Percentiles rank a stretch among this genome's conserved stretches.
Evolutionary conservation across 2,113 vertebrate species (phyloP).

Genomic region (Chaenogobius annularis): DNA sequence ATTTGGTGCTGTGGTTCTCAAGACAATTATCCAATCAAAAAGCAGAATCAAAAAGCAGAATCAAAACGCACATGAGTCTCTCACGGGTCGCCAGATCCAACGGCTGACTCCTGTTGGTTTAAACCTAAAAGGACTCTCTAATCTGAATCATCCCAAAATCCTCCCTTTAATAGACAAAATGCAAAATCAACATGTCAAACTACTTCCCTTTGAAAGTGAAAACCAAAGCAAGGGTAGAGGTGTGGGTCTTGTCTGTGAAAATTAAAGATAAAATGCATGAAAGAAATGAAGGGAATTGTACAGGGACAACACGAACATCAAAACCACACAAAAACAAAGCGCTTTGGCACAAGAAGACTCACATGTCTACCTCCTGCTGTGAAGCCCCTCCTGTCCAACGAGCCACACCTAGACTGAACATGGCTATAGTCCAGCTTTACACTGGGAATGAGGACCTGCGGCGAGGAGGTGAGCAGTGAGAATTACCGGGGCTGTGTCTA

Average conservation of each 20-base stretch:
- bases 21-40: too few relatives aligned
- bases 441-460: slow-evolving; percentile 74
- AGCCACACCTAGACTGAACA: slow-evolving; percentile 79
- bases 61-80: too few relatives aligned
- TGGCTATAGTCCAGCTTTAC: slow-evolving; percentile 79
- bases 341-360: slow-evolving; percentile 64
- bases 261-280: slow-evolving; percentile 16
- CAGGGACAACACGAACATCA: slow-evolving; percentile 30
- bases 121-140: too few relatives aligned
- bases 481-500: slow-evolving; percentile 16
- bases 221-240: slow-evolving; percentile 1
- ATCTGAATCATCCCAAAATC: too few relatives aligned
- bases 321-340: slow-evolving; percentile 46
- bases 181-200: not conserved
- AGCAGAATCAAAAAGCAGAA: too few relatives aligned
- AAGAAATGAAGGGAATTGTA: slow-evolving; percentile 10
- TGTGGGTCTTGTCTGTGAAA: not conserved
- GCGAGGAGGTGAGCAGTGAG: slow-evolving; percentile 61
- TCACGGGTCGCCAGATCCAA: too few relatives aligned
- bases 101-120: too few relatives aligned
- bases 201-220: not conserved
- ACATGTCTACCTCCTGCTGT: slow-evolving; percentile 77
- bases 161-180: not conserved
- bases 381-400: slow-evolving; percentile 76
- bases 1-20: too few relatives aligned